Base-by-base conservation (phyloP, 2,113 vertebrate species). In the Hippocampus mohnikei region DNA sequence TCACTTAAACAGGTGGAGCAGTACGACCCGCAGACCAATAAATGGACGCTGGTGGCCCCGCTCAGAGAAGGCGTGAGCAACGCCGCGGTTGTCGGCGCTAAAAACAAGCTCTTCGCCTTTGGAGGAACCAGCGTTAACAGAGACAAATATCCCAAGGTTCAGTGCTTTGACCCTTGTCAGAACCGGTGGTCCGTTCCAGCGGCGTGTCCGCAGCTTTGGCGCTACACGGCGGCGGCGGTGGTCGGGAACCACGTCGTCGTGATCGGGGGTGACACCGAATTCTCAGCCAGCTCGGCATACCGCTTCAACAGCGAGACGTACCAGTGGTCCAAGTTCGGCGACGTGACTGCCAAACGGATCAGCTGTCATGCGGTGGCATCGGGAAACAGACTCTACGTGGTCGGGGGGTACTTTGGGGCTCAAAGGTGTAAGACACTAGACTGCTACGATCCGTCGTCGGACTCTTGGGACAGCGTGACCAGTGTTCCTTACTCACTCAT, bases 1-100 rank as follows among this genome's bases (percentile, higher is more conserved):
- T 94, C 94, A 0, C 91, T 95, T 21, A 95, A 95, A 66, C 94
- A 95, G 79, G 94, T 95, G 42, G 94, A 95, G 29, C 94, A 94
- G 81, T 95, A 94, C 61, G 93, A 94, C 85, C 94, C 94, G 0
- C 93, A 94, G 78, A 88, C 90, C 59, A 94, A 95, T 66, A 94
- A 94, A 76, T 95, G 94, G 94, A 89, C 91, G 1, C 81, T 95
- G 20, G 93, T 95, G 50, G 94, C 94, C 2, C 93, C 94, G 0
- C 92, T 95, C 62, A 82, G 92, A 59, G 94, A 95, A 67, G 94
- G 94, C 0, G 94, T 95, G 61, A 94, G 94, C 91, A 95, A 95
- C 16, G 94, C 94, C 1, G 94, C 94, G 0, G 94, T 94, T 0
- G 94, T 95, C 0, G 93, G 94, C 0, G 91, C 93, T 78, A 94